A percentile compares a stretch with the other conserved stretches of the same genome.
These are phyloP conservation scores for Capitella teleta DNA, from an alignment of 1,140 invertebrate genomes.

Conservation along the genomic window DNA sequence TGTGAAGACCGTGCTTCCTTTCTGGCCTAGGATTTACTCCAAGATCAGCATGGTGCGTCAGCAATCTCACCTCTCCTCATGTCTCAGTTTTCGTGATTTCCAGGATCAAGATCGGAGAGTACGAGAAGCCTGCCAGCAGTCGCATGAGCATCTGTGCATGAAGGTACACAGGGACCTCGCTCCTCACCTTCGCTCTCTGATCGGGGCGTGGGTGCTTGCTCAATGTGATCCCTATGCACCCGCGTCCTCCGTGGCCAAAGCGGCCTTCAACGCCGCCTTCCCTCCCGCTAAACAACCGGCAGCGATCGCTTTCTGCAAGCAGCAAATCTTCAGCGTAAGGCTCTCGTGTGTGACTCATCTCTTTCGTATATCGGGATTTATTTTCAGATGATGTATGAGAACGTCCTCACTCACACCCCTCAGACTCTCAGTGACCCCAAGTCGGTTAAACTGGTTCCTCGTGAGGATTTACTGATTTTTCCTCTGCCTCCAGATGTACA, in stretches of 20 bases:
- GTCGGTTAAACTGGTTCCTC: slow-evolving; percentile 38
- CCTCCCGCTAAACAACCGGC: slow-evolving; percentile 55
- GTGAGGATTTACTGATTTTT: slow-evolving; percentile 8
- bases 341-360: not conserved
- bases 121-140: slow-evolving; percentile 52
- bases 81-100: not conserved
- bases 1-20: slow-evolving; percentile 56
- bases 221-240: slow-evolving; percentile 71
- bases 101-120: slow-evolving; percentile 66
- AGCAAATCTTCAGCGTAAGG: slow-evolving; percentile 55
- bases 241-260: slow-evolving; percentile 58
- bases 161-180: slow-evolving; percentile 62
- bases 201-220: slow-evolving; percentile 53
- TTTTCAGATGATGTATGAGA: slow-evolving; percentile 53
- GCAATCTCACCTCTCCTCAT: not conserved
- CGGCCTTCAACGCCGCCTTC: slow-evolving; percentile 60
- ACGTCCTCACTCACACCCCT: slow-evolving; percentile 56
- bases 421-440: slow-evolving; percentile 46
- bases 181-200: slow-evolving; percentile 61
- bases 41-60: slow-evolving; percentile 49
- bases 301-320: slow-evolving; percentile 63
- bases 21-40: slow-evolving; percentile 67
- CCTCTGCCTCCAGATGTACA: slow-evolving; percentile 43
- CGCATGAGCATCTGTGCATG: slow-evolving; percentile 54
- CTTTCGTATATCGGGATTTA: not conserved